Conservation (phyloP, 2,888 invertebrate genomes). For the Spodoptera exigua region DNA sequence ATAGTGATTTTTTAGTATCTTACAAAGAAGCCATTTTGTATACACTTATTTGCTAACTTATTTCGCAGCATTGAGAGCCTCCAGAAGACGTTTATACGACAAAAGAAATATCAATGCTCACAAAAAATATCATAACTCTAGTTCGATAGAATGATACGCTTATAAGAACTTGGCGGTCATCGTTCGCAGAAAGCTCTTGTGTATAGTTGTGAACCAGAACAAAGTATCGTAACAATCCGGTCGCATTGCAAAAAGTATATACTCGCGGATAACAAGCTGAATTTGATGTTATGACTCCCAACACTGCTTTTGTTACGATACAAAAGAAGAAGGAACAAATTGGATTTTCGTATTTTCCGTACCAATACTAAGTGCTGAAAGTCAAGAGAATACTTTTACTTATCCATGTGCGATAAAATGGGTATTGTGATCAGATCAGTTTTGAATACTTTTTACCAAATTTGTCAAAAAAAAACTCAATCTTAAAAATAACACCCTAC, state of each 20-base stretch:
- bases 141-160: constrained; percentile 6
- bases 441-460: constrained; percentile 2
- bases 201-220: constrained; percentile 9
- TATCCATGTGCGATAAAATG: too few relatives aligned
- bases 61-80: too few relatives aligned
- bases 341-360: background rate
- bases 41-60: too few relatives aligned
- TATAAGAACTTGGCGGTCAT: constrained; percentile 8
- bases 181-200: constrained; percentile 11
- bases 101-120: too few relatives aligned
- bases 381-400: too few relatives aligned
- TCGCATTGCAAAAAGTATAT: constrained; percentile 36
- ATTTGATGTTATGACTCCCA: constrained; percentile 20
- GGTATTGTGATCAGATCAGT: too few relatives aligned
- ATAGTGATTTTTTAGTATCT: too few relatives aligned
- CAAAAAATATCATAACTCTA: background rate
- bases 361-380: background rate
- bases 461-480: too few relatives aligned
- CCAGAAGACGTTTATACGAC: too few relatives aligned
- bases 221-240: constrained; percentile 11
- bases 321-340: background rate
- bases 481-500: too few relatives aligned
- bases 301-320: constrained; percentile 5
- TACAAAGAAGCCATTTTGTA: too few relatives aligned
- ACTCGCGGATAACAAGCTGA: constrained; percentile 23